phyloP scores from a whole-genome alignment of 2,888 invertebrate species.

The Mycalesis mineus region DNA sequence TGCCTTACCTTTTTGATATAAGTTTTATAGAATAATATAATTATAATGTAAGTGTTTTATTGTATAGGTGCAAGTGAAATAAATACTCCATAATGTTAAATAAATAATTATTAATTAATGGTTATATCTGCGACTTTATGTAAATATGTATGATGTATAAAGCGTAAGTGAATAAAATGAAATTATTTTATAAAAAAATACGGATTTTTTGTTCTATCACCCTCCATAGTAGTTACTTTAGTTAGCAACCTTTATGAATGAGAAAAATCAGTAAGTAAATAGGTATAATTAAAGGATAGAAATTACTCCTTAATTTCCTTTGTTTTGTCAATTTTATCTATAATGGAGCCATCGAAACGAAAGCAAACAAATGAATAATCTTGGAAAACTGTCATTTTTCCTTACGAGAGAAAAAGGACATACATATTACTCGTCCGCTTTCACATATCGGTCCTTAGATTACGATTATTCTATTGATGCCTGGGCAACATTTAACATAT shows the following conservation, averaged over 20 bases:
- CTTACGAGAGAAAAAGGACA: no score
- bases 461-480: no score
- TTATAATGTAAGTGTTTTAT: slow-evolving; percentile 25
- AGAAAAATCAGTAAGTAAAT: no score
- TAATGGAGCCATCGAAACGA: no score
- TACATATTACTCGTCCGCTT: no score
- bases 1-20: slow-evolving; percentile 58
- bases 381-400: no score
- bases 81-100: slow-evolving; percentile 64
- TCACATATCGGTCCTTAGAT: no score
- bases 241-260: background rate
- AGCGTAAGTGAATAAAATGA: slow-evolving; percentile 62
- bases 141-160: slow-evolving; percentile 70
- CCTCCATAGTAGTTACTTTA: background rate
- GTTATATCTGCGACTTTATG: slow-evolving; percentile 60
- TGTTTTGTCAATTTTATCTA: no score
- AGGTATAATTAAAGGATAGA: no score
- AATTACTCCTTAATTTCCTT: no score
- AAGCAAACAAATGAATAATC: no score
- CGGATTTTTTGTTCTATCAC: background rate
- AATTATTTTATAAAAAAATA: slow-evolving; percentile 69
- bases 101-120: slow-evolving; percentile 30
- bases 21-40: slow-evolving; percentile 30
- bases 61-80: slow-evolving; percentile 66
- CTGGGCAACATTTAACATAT: no score